These are phyloP conservation scores for Machimus rusticus DNA, from an alignment of 2,888 invertebrate genomes.

Conservation along the genomic window DNA sequence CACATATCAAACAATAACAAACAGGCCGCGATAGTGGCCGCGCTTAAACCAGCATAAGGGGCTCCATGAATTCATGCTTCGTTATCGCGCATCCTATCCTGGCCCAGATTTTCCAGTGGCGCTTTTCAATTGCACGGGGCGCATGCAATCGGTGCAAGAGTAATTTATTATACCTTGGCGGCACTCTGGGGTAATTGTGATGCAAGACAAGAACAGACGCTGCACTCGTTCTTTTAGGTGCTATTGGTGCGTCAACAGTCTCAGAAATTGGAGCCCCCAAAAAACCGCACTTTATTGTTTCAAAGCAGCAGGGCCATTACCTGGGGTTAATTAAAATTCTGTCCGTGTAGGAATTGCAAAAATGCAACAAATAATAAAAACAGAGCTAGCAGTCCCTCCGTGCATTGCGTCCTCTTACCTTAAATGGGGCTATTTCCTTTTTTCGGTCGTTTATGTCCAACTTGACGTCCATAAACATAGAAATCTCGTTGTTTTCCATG, in stretches of 20 bases:
- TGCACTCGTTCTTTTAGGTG: not conserved
- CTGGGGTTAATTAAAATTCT: not conserved
- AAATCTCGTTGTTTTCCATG: conserved; percentile 61
- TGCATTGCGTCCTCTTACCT: conserved; percentile 48
- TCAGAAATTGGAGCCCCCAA: not conserved
- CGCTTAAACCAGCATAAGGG: not conserved
- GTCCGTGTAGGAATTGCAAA: not conserved
- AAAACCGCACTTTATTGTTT: not conserved
- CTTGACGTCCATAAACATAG: conserved; percentile 61
- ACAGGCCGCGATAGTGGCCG: not conserved
- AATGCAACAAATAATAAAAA: not conserved
- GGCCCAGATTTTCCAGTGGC: not conserved
- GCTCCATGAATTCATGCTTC: not conserved
- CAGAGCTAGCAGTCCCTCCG: not conserved
- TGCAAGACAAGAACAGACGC: not conserved
- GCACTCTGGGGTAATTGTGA: not conserved
- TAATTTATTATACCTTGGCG: not conserved
- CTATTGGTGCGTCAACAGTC: not conserved
- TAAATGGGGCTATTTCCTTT: conserved; percentile 57
- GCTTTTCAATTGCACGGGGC: not conserved
- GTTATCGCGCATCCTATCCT: not conserved
- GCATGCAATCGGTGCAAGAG: not conserved
- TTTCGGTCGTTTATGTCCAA: conserved; percentile 61
- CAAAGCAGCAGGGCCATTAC: not conserved
- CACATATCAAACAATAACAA: not conserved